A percentile compares a stretch with the other conserved stretches of the same genome.
phyloP scores from a whole-genome alignment of 2,113 vertebrate species.

The Emydocephalus ijimae region DNA sequence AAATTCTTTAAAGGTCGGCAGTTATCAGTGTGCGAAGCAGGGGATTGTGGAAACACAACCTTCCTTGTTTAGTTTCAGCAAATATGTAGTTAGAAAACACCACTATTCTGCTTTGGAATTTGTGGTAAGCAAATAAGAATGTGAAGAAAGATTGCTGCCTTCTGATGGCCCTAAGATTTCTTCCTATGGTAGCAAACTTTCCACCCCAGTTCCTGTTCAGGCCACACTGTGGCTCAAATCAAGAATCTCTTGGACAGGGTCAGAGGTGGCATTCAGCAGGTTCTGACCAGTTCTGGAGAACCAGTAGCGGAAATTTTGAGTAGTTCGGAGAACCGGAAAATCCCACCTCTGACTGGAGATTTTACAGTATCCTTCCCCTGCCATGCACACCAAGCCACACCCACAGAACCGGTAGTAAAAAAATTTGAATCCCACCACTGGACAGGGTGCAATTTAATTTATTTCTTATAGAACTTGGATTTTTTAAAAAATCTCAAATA shows the following conservation, averaged over 20 bases:
- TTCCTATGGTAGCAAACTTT: constrained; percentile 34
- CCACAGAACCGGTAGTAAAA: no score
- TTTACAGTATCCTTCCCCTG: no score
- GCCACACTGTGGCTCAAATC: constrained; percentile 23
- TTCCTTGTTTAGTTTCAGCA: constrained; percentile 65
- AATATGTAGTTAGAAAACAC: constrained; percentile 56
- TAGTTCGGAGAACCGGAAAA: no score
- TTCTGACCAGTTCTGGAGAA: no score
- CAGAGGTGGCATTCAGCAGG: no score
- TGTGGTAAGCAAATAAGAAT: constrained; percentile 49
- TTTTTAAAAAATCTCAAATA: not conserved
- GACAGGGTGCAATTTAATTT: not conserved
- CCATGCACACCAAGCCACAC: no score
- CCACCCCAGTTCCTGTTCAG: not conserved
- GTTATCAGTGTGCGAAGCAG: constrained; percentile 30
- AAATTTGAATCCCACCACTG: no score
- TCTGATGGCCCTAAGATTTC: constrained; percentile 50
- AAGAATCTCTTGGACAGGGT: not conserved
- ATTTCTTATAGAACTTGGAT: not conserved
- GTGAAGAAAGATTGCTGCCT: constrained; percentile 46
- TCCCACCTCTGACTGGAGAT: no score
- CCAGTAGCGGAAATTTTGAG: no score
- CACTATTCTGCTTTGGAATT: constrained; percentile 65
- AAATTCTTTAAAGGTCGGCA: constrained; percentile 30
- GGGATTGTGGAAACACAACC: constrained; percentile 40